Evolutionary conservation across 2,113 vertebrate species (phyloP).

Genomic region (Sialia sialis): DNA sequence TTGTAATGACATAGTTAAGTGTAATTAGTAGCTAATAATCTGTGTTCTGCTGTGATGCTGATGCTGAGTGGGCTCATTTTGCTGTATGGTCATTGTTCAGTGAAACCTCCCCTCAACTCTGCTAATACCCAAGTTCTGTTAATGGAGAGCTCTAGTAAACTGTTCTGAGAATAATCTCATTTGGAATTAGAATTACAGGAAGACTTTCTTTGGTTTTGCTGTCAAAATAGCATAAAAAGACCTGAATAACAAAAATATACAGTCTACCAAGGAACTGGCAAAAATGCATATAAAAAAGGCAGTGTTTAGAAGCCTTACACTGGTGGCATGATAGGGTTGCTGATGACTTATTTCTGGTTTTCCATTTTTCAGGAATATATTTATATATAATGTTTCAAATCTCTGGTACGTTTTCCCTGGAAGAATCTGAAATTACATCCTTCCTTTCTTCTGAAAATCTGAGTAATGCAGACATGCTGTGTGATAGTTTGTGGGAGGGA

Average conservation of each 20-base stretch:
- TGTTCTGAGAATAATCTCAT: neutral
- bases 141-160: neutral
- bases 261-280: neutral
- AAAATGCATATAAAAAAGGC: neutral
- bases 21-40: conserved; percentile 82
- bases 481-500: neutral
- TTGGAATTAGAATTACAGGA: neutral
- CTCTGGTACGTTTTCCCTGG: neutral
- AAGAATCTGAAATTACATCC: neutral
- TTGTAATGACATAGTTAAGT: conserved; percentile 85
- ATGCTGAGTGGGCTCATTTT: conserved; percentile 53
- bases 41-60: conserved; percentile 64
- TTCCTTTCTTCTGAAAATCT: neutral
- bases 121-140: neutral
- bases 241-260: neutral
- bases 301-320: neutral
- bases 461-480: neutral
- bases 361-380: neutral
- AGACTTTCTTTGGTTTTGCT: neutral
- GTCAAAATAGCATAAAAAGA: neutral
- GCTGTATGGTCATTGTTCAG: conserved; percentile 16
- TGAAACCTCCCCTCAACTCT: neutral
- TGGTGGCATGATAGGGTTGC: neutral
- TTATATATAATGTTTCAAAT: neutral
- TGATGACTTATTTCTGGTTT: neutral